A percentile compares a stretch with the other conserved stretches of the same genome.
These are phyloP conservation scores for Drosophila persimilis DNA, from an alignment of 1,140 invertebrate species.

Conservation along the genomic window DNA sequence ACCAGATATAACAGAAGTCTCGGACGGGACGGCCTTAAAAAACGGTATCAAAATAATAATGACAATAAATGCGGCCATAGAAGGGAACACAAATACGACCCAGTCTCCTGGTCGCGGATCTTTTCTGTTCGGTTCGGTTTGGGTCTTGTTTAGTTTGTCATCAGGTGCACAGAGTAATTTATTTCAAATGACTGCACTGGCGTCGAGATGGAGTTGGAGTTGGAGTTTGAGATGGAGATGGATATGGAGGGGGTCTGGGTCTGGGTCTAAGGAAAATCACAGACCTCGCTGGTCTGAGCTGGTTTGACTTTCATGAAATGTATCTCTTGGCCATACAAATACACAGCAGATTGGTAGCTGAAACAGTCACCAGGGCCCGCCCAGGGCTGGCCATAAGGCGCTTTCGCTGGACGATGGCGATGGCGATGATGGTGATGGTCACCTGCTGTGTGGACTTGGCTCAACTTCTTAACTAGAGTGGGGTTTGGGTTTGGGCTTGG, in stretches of 20 bases:
- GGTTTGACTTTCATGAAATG: slow-evolving; percentile 70
- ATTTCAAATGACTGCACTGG: slow-evolving; percentile 71
- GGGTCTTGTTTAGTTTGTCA: slow-evolving; percentile 63
- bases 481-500: neutral
- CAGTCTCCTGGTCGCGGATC: too few relatives aligned
- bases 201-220: slow-evolving; percentile 21
- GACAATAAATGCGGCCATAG: slow-evolving; percentile 70
- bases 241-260: too few relatives aligned
- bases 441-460: slow-evolving; percentile 67
- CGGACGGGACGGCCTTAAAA: slow-evolving; percentile 41
- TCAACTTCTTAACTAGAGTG: slow-evolving; percentile 55
- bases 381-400: slow-evolving; percentile 36
- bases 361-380: slow-evolving; percentile 26
- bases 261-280: slow-evolving; percentile 22
- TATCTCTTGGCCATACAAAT: slow-evolving; percentile 53
- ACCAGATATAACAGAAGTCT: slow-evolving; percentile 56
- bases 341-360: slow-evolving; percentile 46
- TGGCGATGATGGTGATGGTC: slow-evolving; percentile 20
- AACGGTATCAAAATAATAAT: slow-evolving; percentile 76
- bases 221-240: slow-evolving; percentile 7
- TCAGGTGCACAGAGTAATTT: slow-evolving; percentile 80
- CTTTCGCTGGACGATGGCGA: slow-evolving; percentile 25
- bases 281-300: slow-evolving; percentile 31
- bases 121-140: slow-evolving; percentile 1
- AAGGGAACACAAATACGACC: slow-evolving; percentile 28